Percentiles rank a stretch among this genome's conserved stretches.
Conservation (phyloP, 2,797 vertebrate genomes). For the Crypturellus tataupa region DNA sequence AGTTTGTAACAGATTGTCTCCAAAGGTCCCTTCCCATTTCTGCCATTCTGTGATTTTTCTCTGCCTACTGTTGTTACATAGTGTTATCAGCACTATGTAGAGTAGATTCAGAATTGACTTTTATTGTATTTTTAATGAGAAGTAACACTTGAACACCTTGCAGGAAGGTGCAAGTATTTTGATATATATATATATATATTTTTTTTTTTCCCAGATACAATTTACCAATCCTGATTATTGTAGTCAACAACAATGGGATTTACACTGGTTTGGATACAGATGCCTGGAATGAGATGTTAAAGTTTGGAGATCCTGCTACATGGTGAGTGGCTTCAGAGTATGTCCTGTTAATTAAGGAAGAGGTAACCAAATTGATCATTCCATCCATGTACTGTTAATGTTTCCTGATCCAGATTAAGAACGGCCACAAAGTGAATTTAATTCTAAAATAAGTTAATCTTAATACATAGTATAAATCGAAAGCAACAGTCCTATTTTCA, state of each 20-base stretch:
- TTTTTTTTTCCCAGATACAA: constrained; percentile 85
- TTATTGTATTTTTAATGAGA: neutral
- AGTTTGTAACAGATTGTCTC: no score
- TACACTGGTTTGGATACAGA: constrained; percentile 91
- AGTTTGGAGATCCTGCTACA: constrained; percentile 86
- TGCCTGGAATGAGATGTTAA: constrained; percentile 88
- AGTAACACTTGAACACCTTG: neutral
- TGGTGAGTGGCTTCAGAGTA: constrained; percentile 81
- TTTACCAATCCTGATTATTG: constrained; percentile 90
- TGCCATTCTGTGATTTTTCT: neutral
- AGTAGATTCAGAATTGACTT: neutral
- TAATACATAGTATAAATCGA: neutral
- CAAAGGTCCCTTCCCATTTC: no score
- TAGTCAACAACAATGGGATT: constrained; percentile 99
- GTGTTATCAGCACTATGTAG: neutral
- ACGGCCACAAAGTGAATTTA: neutral
- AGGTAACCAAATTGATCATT: neutral
- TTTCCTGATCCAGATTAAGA: neutral
- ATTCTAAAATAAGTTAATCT: neutral
- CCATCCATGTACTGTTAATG: neutral
- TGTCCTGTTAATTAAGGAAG: neutral
- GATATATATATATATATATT: no score
- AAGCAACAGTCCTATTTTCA: neutral
- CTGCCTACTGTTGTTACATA: neutral
- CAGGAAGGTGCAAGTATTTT: neutral